phyloP scores from a whole-genome alignment of 2,888 invertebrate genomes.

The Miltochrista miniata region DNA sequence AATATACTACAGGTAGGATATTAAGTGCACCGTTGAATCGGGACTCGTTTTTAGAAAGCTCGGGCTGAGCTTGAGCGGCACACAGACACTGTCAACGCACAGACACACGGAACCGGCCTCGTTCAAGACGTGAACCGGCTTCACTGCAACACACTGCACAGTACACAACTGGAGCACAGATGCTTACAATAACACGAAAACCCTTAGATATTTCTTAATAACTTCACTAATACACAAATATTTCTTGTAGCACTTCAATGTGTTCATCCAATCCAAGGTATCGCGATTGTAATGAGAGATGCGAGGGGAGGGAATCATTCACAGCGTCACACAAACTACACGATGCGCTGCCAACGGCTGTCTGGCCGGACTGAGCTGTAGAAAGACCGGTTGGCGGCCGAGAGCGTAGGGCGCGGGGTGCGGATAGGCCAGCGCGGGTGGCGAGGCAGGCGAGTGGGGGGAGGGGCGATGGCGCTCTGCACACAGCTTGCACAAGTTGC shows the following conservation, averaged over 20 bases:
- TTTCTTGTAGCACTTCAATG: constrained; percentile 20
- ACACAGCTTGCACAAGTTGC: constrained; percentile 67
- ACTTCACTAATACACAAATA: constrained; percentile 38
- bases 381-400: constrained; percentile 37
- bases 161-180: constrained; percentile 29
- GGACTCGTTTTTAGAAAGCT: constrained; percentile 41
- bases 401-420: constrained; percentile 26
- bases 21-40: constrained; percentile 23
- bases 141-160: constrained; percentile 47
- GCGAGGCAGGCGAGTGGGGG: constrained; percentile 4
- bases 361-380: constrained; percentile 49
- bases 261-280: constrained; percentile 14
- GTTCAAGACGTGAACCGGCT: constrained; percentile 58
- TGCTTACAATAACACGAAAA: constrained; percentile 28
- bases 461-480: constrained; percentile 37
- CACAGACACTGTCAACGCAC: constrained; percentile 42
- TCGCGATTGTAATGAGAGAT: constrained; percentile 48
- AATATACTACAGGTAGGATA: constrained; percentile 27
- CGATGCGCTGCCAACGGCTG: constrained; percentile 46
- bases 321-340: constrained; percentile 9
- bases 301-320: constrained; percentile 37
- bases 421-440: neutral
- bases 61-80: constrained; percentile 14
- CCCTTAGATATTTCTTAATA: constrained; percentile 30
- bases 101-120: constrained; percentile 57